phyloP scores from a whole-genome alignment of 2,888 invertebrate species.

The Hirtodrosophila confusa region DNA sequence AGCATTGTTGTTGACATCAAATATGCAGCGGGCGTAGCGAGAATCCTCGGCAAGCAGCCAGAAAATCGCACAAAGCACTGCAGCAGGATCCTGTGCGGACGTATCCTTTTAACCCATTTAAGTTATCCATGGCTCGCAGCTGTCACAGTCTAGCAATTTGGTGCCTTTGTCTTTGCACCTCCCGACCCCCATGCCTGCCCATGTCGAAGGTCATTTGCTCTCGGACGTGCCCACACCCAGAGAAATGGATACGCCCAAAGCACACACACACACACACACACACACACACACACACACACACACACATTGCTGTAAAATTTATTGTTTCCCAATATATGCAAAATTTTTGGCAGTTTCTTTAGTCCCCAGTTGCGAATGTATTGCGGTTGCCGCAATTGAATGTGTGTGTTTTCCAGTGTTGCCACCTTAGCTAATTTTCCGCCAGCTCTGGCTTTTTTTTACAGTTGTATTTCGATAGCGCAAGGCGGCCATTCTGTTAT shows the following conservation, averaged over 20 bases:
- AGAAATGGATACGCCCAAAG: constrained; percentile 23
- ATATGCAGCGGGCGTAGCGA: constrained; percentile 50
- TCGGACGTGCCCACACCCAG: constrained; percentile 42
- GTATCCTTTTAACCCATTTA: constrained; percentile 77
- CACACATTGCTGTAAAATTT: constrained; percentile 65
- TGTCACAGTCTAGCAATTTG: constrained; percentile 79
- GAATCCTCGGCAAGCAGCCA: constrained; percentile 47
- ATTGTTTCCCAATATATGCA: constrained; percentile 79
- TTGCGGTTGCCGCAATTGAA: constrained; percentile 73
- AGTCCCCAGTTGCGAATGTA: constrained; percentile 47
- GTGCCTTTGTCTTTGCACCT: constrained; percentile 64
- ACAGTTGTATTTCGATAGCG: too few species aligned
- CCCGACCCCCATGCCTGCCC: constrained; percentile 17
- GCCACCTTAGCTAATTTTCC: constrained; percentile 11
- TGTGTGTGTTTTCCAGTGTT: constrained; percentile 28
- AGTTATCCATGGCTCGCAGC: constrained; percentile 78
- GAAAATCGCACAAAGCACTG: constrained; percentile 59
- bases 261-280: background rate
- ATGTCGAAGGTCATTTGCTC: constrained; percentile 68
- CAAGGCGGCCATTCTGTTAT: too few species aligned
- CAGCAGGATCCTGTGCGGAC: constrained; percentile 38
- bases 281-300: constrained; percentile 13
- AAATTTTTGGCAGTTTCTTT: constrained; percentile 56
- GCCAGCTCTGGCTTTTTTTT: too few species aligned
- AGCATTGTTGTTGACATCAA: constrained; percentile 61